Base-by-base conservation (phyloP, 2,888 invertebrate genomes). In the Andricus curvator region DNA sequence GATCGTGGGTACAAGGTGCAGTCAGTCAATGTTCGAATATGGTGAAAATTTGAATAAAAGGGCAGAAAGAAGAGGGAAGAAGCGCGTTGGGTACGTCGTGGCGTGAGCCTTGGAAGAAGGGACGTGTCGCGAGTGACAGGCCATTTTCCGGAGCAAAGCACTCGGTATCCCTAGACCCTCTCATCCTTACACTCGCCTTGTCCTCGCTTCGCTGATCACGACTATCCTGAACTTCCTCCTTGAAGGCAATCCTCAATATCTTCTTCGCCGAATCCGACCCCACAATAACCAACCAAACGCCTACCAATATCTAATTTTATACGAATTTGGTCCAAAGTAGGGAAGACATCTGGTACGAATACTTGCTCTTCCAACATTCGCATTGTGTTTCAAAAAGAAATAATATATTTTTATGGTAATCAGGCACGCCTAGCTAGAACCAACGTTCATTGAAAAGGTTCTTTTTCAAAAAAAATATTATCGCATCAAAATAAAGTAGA, bases 101-200 rank as follows among this genome's bases (percentile, higher is more conserved):
- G 62, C 79, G 41, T 65, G 78, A 80, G 81, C 83, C 86, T 84
- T 79, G 83, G 83, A 85, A 86, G 86, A 88, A 88, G 87, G 88
- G 86, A 89, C 89, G 89, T 90, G 89, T 88, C 90, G 86, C 87
- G 89, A 90, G 89, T 92, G 92, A 92, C 92, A 92, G 92, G 91
- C 91, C 92, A 92, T 92, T 92, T 92, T 92, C 92, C 91, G 89
- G 89, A 89, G 89, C 88, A 86, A 88, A 90, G 90, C 90, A 89
- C 89, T 83, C 86, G 84, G 85, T 85, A 82, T 84, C 83, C 87
- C 84, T 83, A 83, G 82, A 80, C 83, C 78, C 84, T 78, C 76
- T 80, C 78, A 81, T 80, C 78, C 82, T 65, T 78, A 78, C 79
- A 80, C 79, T 66, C 80, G 79, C 83, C 82, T 82, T 82, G 80